Evolutionary conservation across 2,888 invertebrate species (phyloP).

Genomic region (Hoplodrina blanda): DNA sequence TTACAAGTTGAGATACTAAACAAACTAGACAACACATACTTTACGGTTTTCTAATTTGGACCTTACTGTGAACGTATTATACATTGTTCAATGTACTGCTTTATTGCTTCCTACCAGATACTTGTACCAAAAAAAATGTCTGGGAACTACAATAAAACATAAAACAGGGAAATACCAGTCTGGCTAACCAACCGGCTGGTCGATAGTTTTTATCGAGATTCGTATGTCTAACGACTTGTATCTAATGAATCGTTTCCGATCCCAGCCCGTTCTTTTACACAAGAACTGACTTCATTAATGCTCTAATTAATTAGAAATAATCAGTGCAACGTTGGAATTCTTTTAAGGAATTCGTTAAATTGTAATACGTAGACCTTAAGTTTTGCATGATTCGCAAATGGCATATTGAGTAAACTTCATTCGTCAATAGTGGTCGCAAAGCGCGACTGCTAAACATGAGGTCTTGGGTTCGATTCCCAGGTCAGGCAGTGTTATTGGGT

Average conservation of each 20-base stretch:
- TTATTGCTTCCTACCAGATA: not conserved
- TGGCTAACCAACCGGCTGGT: conserved; percentile 15
- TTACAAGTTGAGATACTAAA: too few species aligned
- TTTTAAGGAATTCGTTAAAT: not conserved
- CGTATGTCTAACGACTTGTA: conserved; percentile 28
- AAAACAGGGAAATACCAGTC: conserved; percentile 19
- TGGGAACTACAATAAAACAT: not conserved
- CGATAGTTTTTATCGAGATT: conserved; percentile 36
- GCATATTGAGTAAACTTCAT: too few species aligned
- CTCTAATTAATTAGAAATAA: conserved; percentile 27
- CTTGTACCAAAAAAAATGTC: not conserved
- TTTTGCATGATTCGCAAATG: too few species aligned
- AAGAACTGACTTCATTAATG: conserved; percentile 16
- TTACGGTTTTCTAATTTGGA: too few species aligned
- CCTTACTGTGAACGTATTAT: too few species aligned
- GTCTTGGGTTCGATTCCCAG: too few species aligned
- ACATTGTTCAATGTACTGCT: not conserved
- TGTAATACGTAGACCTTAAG: not conserved
- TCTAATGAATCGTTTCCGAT: conserved; percentile 44
- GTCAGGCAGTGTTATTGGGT: too few species aligned
- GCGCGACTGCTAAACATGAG: too few species aligned
- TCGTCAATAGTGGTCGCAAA: too few species aligned
- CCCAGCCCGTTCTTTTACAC: conserved; percentile 5
- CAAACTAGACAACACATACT: too few species aligned
- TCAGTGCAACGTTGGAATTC: conserved; percentile 8